phyloP scores from a whole-genome alignment of 1,140 invertebrate species.

The Hyposmocoma kahamanoa region DNA sequence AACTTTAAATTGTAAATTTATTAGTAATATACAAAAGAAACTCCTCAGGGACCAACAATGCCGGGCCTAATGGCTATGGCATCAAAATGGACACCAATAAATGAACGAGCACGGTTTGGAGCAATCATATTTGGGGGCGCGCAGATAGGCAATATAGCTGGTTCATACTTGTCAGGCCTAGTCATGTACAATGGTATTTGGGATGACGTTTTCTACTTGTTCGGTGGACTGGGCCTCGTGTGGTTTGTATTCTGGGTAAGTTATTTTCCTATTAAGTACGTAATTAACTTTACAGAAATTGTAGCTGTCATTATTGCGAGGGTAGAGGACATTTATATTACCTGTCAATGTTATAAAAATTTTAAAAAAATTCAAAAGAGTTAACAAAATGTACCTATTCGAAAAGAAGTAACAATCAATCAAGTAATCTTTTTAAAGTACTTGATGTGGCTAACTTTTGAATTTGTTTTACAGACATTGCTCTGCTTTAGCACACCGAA shows the following conservation, averaged over 20 bases:
- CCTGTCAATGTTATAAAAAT: no score
- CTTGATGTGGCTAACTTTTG: background rate
- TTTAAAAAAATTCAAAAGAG: no score
- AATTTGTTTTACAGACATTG: constrained; percentile 59
- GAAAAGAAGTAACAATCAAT: no score
- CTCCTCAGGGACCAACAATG: constrained; percentile 83
- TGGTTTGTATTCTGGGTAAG: constrained; percentile 84
- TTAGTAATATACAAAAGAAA: background rate
- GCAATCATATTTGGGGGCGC: constrained; percentile 83
- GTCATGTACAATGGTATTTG: constrained; percentile 81
- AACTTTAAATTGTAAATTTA: no score
- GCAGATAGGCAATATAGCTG: constrained; percentile 83
- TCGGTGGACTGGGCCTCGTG: constrained; percentile 81
- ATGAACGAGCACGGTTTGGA: constrained; percentile 82
- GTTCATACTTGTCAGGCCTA: constrained; percentile 81
- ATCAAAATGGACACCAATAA: constrained; percentile 83
- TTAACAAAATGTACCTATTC: no score
- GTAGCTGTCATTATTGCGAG: no score
- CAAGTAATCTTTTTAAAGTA: no score
- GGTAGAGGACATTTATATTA: no score
- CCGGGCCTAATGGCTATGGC: constrained; percentile 83
- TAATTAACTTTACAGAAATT: no score
- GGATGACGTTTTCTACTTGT: constrained; percentile 88
- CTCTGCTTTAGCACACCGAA: constrained; percentile 74
- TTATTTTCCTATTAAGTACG: no score